A percentile compares a stretch with the other conserved stretches of the same genome.
Evolutionary conservation across 2,797 vertebrate genomes (phyloP).

Genomic region (Sarcophilus harrisii): DNA sequence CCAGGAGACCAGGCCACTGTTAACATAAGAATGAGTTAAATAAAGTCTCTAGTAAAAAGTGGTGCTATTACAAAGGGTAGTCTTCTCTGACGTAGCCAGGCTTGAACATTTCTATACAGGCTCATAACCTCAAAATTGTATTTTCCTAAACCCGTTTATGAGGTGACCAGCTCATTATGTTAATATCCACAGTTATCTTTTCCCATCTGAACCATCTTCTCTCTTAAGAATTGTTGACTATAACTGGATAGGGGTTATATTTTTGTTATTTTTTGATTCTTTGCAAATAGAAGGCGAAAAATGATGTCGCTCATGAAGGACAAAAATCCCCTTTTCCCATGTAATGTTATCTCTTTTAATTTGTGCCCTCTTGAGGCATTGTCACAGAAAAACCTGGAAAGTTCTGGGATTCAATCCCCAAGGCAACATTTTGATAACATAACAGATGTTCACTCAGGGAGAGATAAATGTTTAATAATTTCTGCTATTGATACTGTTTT

Average conservation of each 20-base stretch:
- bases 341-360: slow-evolving; percentile 66
- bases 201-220: not conserved
- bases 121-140: not conserved
- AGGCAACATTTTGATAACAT: slow-evolving; percentile 86
- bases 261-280: not conserved
- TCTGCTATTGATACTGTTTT: slow-evolving; percentile 73
- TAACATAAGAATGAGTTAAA: not conserved
- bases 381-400: slow-evolving; percentile 87
- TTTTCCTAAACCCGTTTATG: not conserved
- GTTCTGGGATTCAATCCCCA: slow-evolving; percentile 85
- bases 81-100: not conserved
- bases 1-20: not conserved
- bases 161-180: not conserved
- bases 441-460: slow-evolving; percentile 90
- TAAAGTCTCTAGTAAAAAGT: not conserved
- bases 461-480: slow-evolving; percentile 92
- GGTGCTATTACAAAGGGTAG: not conserved
- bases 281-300: not conserved
- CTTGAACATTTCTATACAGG: not conserved
- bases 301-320: not conserved
- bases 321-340: slow-evolving; percentile 11
- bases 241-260: not conserved
- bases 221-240: not conserved
- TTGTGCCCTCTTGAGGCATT: slow-evolving; percentile 86
- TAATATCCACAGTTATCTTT: not conserved